Percentiles rank a stretch among this genome's conserved stretches.
Evolutionary conservation across 2,797 vertebrate species (phyloP).

Genomic region (Ateles fusciceps): DNA sequence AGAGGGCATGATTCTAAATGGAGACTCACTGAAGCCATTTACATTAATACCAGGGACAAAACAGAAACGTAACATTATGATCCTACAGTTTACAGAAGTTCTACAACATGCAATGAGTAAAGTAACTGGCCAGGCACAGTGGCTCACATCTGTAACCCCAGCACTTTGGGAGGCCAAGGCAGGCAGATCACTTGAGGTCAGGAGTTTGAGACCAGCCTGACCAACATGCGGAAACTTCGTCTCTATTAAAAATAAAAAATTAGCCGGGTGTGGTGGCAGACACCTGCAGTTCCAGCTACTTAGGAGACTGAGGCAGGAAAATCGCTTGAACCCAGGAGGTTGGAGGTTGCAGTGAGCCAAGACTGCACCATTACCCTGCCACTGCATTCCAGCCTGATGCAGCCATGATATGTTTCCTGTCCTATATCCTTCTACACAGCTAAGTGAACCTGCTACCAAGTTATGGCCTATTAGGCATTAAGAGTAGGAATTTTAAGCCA

Average conservation of each 20-base stretch:
- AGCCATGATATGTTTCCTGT: not conserved
- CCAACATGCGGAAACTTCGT: not conserved
- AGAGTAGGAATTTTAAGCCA: not conserved
- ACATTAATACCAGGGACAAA: not conserved
- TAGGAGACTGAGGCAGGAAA: not conserved
- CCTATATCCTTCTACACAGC: not conserved
- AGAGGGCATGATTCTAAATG: not conserved
- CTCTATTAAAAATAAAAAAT: not conserved
- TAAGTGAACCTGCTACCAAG: not conserved
- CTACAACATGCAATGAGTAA: not conserved
- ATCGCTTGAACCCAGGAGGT: not conserved
- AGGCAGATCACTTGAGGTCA: not conserved
- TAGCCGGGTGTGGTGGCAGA: not conserved
- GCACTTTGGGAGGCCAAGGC: not conserved
- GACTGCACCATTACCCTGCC: not conserved
- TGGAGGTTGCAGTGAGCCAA: not conserved
- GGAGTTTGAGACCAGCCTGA: not conserved
- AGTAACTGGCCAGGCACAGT: not conserved
- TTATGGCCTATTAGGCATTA: not conserved
- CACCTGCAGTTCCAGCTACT: not conserved
- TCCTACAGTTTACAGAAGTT: not conserved
- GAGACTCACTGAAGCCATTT: not conserved
- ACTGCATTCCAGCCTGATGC: not conserved
- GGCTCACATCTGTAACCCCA: not conserved
- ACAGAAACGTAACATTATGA: not conserved